Base-by-base conservation (phyloP, 2,888 invertebrate species). In the Caenorhabditis uteleia region DNA sequence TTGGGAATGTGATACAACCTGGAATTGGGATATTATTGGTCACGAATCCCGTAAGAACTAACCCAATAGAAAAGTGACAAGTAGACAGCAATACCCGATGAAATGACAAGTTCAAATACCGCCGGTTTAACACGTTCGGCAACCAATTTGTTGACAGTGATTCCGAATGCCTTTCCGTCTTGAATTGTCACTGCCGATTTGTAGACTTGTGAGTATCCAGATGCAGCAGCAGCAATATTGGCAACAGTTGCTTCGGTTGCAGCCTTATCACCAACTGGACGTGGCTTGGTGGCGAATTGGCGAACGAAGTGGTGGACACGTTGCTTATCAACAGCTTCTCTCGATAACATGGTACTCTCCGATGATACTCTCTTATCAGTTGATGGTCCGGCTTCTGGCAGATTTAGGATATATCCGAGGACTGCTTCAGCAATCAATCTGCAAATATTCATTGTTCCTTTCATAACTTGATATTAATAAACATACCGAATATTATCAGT, bases 81-180 rank as follows among this genome's bases (percentile, higher is more conserved):
- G 85, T 97, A 97, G 23, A 89, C 87, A 31, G 90, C 87, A 80
- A 97, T 95, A 33, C 89, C 89, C 60, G 91, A 85, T 1, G 95
- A 94, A 14, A 97, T 88, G 77, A 97, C 90, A 77, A 98, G 89
- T 87, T 98, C 97, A 86, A 97, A 97, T 55, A 95, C 90, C 10
- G 97, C 97, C 67, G 97, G 97, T 84, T 97, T 97, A 6, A 73
- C 70, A 14, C 68, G 45, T 44, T 73, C 73, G n/a, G 73, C 70
- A 4, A 68, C 53, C 4, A 73, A 33, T 7, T 51, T 53, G 36
- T 68, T 67, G 14, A 50, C 50, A 1, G 56, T 57, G 20, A 58
- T 57, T 23, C 70, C 70, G 33, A 56, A 73, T 0, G 59, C 49
- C 39, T 62, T 65, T 0, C 59, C 66, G n/a, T 73, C 73, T 0